Base-by-base conservation (phyloP, 2,113 vertebrate genomes). In the Xyrauchen texanus region DNA sequence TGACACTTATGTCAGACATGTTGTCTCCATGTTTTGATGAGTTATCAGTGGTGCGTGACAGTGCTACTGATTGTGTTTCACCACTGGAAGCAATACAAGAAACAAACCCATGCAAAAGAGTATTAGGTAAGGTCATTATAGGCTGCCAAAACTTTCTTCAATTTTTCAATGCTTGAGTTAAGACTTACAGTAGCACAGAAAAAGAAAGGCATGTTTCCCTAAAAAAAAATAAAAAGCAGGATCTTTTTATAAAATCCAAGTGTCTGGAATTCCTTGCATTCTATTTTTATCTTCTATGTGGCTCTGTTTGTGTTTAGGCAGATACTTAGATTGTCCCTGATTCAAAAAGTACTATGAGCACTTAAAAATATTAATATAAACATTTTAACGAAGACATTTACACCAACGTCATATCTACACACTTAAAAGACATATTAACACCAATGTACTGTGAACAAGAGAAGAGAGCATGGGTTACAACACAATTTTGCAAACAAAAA, bases 401-500 rank as follows among this genome's bases (percentile, higher is more conserved):
- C 75, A 6, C 1, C 63, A 64, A 55, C 47, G 15, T 13, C 68
- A 66, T 69, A 13, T 67, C 10, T 70, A 75, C 15, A 76, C 13
- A 64, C 10, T 69, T 49, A 42, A 51, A 58, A 58, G 7, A 11
- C 45, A 76, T 34, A 77, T 16, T 72, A 71, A 72, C 61, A 84
- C 58, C 69, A 81, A 42, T 76, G 62, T 42, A 85, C 71, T 77
- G 45, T 79, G 68, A 77, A 78, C 81, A 85, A 16, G 76, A 83
- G 84, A 76, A 85, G 81, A 82, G 81, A 78, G 83, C 76, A 81
- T 83, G 81, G 81, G 77, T 81, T 68, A 68, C 13, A 82, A 68
- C 45, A 58, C 67, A 68, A 77, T 77, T 64, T 63, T 73, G 80
- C 6, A 51, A 68, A 78, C 68, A 11, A 66, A 53, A 76, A 70